phyloP scores from a whole-genome alignment of 2,888 invertebrate genomes.

The Sipha maydis region DNA sequence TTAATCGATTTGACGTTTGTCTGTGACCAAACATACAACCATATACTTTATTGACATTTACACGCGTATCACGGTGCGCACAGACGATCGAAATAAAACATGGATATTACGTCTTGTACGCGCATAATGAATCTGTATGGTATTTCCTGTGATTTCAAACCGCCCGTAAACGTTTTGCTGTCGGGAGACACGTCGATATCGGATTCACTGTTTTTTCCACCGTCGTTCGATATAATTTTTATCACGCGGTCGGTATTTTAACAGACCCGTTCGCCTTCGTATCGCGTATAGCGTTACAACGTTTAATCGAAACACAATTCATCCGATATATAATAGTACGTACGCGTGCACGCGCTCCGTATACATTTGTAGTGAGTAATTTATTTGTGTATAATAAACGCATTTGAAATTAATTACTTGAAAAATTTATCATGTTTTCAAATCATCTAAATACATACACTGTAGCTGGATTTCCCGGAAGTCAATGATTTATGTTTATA shows the following conservation, averaged over 20 bases:
- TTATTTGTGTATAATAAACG: no score
- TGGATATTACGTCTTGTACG: no score
- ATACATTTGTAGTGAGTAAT: no score
- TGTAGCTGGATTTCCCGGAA: no score
- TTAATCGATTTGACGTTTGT: constrained; percentile 38
- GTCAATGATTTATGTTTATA: no score
- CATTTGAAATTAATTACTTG: no score
- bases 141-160: neutral
- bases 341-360: no score
- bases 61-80: constrained; percentile 18
- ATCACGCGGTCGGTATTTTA: neutral
- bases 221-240: neutral
- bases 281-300: neutral
- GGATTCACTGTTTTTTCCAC: neutral
- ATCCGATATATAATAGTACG: no score
- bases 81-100: neutral
- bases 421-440: no score
- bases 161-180: neutral
- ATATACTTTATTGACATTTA: constrained; percentile 32
- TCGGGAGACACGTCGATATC: neutral
- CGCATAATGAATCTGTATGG: neutral
- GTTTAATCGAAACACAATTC: neutral
- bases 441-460: no score
- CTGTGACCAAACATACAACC: neutral
- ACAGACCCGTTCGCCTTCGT: neutral